These are phyloP conservation scores for Nannoperca australis DNA, from an alignment of 2,797 vertebrate genomes.

Conservation along the genomic window DNA sequence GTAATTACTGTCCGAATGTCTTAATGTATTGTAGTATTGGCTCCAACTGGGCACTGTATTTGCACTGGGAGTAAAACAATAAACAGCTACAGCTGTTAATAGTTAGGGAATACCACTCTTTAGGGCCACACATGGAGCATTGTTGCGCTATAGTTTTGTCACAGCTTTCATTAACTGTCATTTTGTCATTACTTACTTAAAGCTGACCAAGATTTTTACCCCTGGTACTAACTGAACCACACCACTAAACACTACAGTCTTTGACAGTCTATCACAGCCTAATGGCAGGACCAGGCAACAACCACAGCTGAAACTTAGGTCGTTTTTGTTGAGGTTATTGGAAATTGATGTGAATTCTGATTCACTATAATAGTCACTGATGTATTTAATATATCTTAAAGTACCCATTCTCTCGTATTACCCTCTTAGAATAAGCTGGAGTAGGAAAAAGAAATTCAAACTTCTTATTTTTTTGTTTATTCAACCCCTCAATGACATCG, in stretches of 20 bases:
- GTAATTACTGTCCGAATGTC: not conserved
- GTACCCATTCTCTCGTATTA: not conserved
- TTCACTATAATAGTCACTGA: not conserved
- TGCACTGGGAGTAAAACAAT: not conserved
- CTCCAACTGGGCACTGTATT: not conserved
- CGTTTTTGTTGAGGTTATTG: not conserved
- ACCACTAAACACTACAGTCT: conserved; percentile 4
- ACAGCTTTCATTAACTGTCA: not conserved
- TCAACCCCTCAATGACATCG: conserved; percentile 33
- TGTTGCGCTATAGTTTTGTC: not conserved
- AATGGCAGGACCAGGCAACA: not conserved
- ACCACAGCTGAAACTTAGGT: not conserved
- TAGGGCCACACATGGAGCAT: not conserved
- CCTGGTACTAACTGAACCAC: not conserved
- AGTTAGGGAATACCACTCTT: not conserved
- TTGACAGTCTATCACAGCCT: conserved; percentile 2
- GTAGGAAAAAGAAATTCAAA: conserved; percentile 11
- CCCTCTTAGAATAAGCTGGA: not conserved
- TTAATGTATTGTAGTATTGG: not conserved
- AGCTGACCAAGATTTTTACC: conserved; percentile 5
- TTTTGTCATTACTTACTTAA: not conserved
- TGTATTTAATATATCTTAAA: not conserved
- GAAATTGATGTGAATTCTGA: not conserved
- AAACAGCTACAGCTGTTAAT: not conserved
- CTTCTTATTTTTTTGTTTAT: conserved; percentile 20